Evolutionary conservation across 2,113 vertebrate species (phyloP).

Genomic region (Antechinus flavipes): DNA sequence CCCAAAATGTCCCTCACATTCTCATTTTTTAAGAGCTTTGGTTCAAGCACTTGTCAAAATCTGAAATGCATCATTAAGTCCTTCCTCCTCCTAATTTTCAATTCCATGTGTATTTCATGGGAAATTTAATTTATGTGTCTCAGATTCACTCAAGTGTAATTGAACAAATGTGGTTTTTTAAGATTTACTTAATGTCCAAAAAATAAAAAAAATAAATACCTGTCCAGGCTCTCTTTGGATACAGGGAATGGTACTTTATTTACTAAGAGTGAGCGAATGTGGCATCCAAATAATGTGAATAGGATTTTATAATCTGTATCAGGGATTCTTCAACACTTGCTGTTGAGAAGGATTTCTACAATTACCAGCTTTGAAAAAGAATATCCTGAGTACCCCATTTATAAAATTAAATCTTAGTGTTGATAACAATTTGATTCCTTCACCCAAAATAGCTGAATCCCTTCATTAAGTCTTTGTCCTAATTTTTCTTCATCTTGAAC

Average conservation of each 20-base stretch:
- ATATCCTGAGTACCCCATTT: neutral
- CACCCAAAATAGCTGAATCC: neutral
- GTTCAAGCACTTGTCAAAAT: slow-evolving; percentile 43
- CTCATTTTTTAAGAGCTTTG: slow-evolving; percentile 10
- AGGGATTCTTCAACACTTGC: neutral
- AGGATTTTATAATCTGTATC: slow-evolving; percentile 30
- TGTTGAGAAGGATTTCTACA: slow-evolving; percentile 11
- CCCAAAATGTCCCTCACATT: neutral
- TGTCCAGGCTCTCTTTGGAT: neutral
- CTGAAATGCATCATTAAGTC: slow-evolving; percentile 19
- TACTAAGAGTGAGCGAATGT: neutral
- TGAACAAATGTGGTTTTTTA: slow-evolving; percentile 38
- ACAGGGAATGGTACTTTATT: neutral
- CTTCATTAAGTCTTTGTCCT: neutral
- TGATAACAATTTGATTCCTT: neutral
- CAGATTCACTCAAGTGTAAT: slow-evolving; percentile 41
- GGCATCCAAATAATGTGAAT: neutral
- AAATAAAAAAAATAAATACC: neutral
- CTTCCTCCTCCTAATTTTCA: slow-evolving; percentile 40
- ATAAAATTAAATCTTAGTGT: slow-evolving; percentile 27
- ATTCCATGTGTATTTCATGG: slow-evolving; percentile 31
- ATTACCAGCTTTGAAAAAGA: neutral
- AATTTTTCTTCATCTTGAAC: neutral
- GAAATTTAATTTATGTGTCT: slow-evolving; percentile 41
- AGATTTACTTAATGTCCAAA: slow-evolving; percentile 38